Evolutionary conservation across 92 coral and sea anemone species (phyloP).

Genomic region (Montipora capitata): DNA sequence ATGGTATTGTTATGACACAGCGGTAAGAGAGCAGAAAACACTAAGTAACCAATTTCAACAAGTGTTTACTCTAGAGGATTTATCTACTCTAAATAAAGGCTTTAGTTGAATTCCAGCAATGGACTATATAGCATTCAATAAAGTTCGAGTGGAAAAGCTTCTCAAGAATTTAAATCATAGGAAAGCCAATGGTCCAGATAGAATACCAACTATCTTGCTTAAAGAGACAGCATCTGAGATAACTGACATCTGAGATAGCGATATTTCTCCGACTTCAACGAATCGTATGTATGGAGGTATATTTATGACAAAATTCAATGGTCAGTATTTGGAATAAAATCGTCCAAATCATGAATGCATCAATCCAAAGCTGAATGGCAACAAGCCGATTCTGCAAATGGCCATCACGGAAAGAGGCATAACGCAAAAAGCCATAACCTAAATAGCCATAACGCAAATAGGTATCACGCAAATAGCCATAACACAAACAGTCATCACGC

Average conservation of each 20-base stretch:
- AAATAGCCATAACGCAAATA: too few species aligned
- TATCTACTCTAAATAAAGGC: slow-evolving; percentile 60
- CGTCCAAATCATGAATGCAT: too few species aligned
- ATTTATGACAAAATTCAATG: not conserved
- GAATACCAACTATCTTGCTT: slow-evolving; percentile 33
- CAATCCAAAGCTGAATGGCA: too few species aligned
- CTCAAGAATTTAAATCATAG: slow-evolving; percentile 48
- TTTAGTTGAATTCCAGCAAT: slow-evolving; percentile 28
- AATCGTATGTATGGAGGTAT: slow-evolving; percentile 51
- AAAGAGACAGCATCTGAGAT: slow-evolving; percentile 57
- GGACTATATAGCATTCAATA: slow-evolving; percentile 39
- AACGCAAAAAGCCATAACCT: too few species aligned
- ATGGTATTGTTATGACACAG: not conserved
- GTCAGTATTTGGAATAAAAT: too few species aligned
- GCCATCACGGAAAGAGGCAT: too few species aligned
- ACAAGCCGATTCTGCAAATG: too few species aligned
- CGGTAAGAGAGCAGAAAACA: not conserved
- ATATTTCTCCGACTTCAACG: slow-evolving; percentile 25
- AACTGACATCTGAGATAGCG: slow-evolving; percentile 14
- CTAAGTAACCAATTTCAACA: slow-evolving; percentile 52
- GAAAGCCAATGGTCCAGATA: slow-evolving; percentile 64
- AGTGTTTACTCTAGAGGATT: slow-evolving; percentile 67
- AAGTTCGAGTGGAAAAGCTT: slow-evolving; percentile 33
- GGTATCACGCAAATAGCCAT: too few species aligned
- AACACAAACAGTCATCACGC: too few species aligned